Base-by-base conservation (phyloP, 2,888 invertebrate species). In the Oscheius onirici region DNA sequence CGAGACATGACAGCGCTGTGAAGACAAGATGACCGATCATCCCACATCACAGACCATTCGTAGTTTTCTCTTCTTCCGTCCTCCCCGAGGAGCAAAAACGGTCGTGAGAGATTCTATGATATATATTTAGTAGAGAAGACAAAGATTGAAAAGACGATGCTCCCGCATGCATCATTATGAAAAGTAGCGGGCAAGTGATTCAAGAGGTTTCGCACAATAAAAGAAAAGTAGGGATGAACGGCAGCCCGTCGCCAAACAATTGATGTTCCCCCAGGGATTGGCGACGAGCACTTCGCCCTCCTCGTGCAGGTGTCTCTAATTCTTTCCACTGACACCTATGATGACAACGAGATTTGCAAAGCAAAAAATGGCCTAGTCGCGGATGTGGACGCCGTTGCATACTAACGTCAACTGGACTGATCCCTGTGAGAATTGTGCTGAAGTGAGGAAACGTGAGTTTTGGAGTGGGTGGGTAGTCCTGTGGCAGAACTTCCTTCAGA, bases 1-100 rank as follows among this genome's bases (percentile, higher is more conserved):
- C 66, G 65, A 49, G 70, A 67, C 63, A 57, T 46, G 72, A 75
- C 70, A 68, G 72, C 63, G 72, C 72, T 69, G 71, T 69, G 34
- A 26, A n/a, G 49, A 67, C 57, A 51, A 60, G 28, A 43, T 26
- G 69, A 66, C 55, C 24, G 54, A 52, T 24, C 63, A 63, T 63
- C 63, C 63, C 63, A 63, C 63, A 63, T 63, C 63, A 63, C 63
- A 63, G 28, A 63, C 63, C 63, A 63, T 63, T 28, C n/a, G 43
- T n/a, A 20, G 22, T 22, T 2, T 10, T 8, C 13, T 41, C 2
- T 58, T 40, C 20, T 41, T 58, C 15, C 20, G 40, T 34, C 34
- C 34, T 34, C 34, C n/a, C 11, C 17, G 44, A 20, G 20, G 61
- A 46, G 44, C 8, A 8, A 49, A 61, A 26, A 44, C 5, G n/a